Evolutionary conservation across 2,113 vertebrate species (phyloP), one percentile per base, ranked within the genome.

Genomic region (Fukomys damarensis): DNA sequence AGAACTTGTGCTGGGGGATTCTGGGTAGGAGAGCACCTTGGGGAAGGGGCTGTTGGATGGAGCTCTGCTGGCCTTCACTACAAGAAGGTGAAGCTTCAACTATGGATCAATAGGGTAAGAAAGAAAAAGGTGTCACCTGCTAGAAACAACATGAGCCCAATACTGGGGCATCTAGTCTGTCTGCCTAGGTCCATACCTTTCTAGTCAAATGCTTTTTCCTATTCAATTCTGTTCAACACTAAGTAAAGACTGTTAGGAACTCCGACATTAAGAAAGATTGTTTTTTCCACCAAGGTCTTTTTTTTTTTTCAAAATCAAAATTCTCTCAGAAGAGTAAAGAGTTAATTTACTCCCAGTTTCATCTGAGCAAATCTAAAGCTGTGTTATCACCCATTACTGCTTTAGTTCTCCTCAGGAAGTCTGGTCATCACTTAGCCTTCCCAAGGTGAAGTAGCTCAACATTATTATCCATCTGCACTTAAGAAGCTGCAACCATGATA

Each of bases 301-400:
- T 28, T 46, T 30, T 32, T 43, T 72, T 66, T 46, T 82, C 49
- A 77, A 3, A 58, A 19, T 72, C 13, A 66, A 91, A 96, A 91
- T 87, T 85, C 58, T 95, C 85, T 94, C 28, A 68, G 46, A 76
- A 28, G 43, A 49, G 68, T 72, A 72, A 70, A 70, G 68, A 89
- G 20, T 26, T 94, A 46, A 85, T 66, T 92, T 70, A 56, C 24
- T 81, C 35, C 76, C 74, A n/a, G n/a, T 68, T 58, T 86, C 30
- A 43, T 54, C 65, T 77, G 49, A 72, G 82, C 5, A 91, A 43
- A 91, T 59, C 20, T 32, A 65, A 93, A 92, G 54, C 16, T 46
- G 6, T 68, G 24, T 43, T 93, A 86, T 17, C 30, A 17, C 41
- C 28, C 2, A 58, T 58, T 38, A 46, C 49, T 70, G 11, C 61